Evolutionary conservation across 1,140 invertebrate species (phyloP).

Genomic region (Platyscapa corneri): DNA sequence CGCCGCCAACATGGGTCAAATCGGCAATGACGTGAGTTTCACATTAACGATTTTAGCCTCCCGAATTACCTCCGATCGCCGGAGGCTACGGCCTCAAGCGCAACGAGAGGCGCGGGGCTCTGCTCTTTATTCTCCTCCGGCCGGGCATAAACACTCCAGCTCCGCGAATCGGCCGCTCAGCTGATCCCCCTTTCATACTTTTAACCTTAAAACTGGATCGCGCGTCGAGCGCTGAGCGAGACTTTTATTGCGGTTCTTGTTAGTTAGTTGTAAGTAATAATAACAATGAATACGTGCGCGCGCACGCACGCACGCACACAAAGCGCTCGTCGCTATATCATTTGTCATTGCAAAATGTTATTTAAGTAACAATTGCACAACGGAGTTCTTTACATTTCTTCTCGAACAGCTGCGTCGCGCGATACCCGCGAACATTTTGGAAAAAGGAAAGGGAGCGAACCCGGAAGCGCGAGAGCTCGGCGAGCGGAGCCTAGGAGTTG

Average conservation of each 20-base stretch:
- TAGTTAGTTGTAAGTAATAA: background rate
- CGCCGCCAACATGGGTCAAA: slow-evolving; percentile 76
- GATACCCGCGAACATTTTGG: too few species aligned
- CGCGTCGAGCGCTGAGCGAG: too few species aligned
- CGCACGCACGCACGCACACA: too few species aligned
- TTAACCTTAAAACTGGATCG: background rate
- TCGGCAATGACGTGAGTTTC: slow-evolving; percentile 75
- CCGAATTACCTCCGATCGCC: too few species aligned
- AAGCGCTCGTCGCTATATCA: background rate
- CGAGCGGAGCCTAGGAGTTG: too few species aligned
- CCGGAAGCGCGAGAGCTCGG: too few species aligned
- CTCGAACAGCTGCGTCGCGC: too few species aligned
- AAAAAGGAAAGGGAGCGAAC: too few species aligned
- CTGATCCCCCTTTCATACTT: background rate
- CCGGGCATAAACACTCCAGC: background rate
- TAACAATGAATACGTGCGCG: background rate
- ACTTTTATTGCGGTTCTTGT: too few species aligned
- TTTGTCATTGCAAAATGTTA: slow-evolving; percentile 5
- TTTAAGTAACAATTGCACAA: background rate
- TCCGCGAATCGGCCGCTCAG: background rate
- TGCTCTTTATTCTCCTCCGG: too few species aligned
- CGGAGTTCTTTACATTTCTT: background rate
- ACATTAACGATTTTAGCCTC: background rate
- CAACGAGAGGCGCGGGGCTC: background rate
- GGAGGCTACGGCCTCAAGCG: too few species aligned